These are phyloP conservation scores for Chaetorhynchus papuensis DNA, from an alignment of 2,113 vertebrate genomes.

Conservation along the genomic window DNA sequence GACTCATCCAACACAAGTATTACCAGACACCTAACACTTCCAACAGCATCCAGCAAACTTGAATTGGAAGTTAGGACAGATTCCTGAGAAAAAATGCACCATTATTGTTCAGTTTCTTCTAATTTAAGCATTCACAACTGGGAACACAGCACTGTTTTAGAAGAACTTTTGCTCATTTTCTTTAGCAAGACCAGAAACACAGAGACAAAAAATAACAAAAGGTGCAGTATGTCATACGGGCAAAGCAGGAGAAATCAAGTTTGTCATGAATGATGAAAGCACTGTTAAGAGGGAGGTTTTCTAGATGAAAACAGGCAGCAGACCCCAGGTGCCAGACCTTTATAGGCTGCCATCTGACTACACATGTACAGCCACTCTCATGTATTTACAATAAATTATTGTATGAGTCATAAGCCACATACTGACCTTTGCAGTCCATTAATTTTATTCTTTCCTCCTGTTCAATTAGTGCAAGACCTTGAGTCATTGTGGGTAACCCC, in stretches of 20 bases:
- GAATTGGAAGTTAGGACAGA: neutral
- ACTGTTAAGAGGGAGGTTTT: neutral
- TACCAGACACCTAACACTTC: neutral
- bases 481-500: conserved; percentile 30
- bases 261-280: neutral
- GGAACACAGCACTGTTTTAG: neutral
- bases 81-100: neutral
- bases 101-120: neutral
- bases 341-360: neutral
- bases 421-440: conserved; percentile 58
- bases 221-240: neutral
- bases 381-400: conserved; percentile 16
- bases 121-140: neutral
- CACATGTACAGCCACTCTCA: neutral
- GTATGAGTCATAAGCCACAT: conserved; percentile 6
- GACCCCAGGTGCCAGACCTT: neutral
- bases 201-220: neutral
- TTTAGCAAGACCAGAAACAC: neutral
- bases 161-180: neutral
- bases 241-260: neutral
- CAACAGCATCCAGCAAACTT: neutral
- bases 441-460: conserved; percentile 53
- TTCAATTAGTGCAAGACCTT: conserved; percentile 57
- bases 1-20: neutral
- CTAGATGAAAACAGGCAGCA: neutral